Base-by-base conservation (phyloP, 2,113 vertebrate genomes). In the Dascyllus trimaculatus region DNA sequence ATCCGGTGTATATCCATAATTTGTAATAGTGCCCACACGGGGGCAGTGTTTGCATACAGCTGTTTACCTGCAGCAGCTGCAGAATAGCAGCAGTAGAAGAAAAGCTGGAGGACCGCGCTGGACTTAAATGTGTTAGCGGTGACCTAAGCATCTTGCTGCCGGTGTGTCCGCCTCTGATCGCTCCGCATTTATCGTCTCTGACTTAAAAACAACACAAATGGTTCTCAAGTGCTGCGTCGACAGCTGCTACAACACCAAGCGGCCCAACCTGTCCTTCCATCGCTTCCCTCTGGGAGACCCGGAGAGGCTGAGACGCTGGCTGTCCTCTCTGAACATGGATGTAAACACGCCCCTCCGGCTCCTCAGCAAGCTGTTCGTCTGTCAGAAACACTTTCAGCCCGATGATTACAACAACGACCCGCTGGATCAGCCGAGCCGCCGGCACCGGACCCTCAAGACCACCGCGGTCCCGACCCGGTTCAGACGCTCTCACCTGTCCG, bases 311-410 rank as follows among this genome's bases (percentile, higher is more conserved):
- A 52, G 58, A 18, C 80, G 49, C 11, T 85, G 82, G 82, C 76
- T 85, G 17, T 51, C 18, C 1, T 51, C 65, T 0, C 69, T 89
- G 19, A 19, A 46, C 71, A 63, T 87, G 59, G 84, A 82, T 19
- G 18, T 43, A 15, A 64, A 67, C 56, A 89, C 75, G 8, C 87
- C 84, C 13, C 24, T 26, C 7, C 32, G 38, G 21, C 1, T 56
- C 2, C 54, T 86, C 56, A 24, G 1, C 64, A 82, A 56, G 51
- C 59, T 73, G 6, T 70, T 53, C 51, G 78, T 86, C 18, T 89
- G 87, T 51, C 66, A 76, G 75, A 63, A 71, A 15, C 87, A 89
- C 49, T 89, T 89, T 10, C 46, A 56, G 48, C 40, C 49, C 2
- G 71, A 65, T 3, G 84, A 89, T 57, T 89, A 86, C 67, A 0